Evolutionary conservation across 2,113 vertebrate species (phyloP).

Genomic region (Andinoacara biseriatus): DNA sequence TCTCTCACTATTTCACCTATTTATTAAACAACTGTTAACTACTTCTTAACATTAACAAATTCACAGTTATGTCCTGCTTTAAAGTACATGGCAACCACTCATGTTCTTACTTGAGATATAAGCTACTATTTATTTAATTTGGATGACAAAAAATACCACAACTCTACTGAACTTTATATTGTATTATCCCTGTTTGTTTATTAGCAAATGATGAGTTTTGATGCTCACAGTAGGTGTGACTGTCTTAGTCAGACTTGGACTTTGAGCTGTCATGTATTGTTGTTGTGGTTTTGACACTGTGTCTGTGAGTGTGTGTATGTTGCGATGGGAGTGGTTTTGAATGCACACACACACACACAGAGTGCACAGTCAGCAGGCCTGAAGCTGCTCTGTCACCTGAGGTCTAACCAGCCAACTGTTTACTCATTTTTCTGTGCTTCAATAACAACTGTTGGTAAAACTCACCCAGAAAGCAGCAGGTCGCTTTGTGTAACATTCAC

Average conservation of each 20-base stretch:
- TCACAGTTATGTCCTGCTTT: background rate
- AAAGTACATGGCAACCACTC: background rate
- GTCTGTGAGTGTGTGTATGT: conserved; percentile 13
- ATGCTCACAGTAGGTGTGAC: conserved; percentile 12
- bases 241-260: conserved; percentile 50
- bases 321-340: conserved; percentile 45
- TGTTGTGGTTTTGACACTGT: conserved; percentile 57
- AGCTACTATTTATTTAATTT: background rate
- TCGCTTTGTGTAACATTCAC: background rate
- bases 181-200: background rate
- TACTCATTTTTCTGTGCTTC: conserved; percentile 22
- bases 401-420: conserved; percentile 56
- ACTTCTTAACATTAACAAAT: background rate
- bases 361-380: conserved; percentile 67
- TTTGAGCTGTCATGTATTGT: conserved; percentile 62
- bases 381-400: conserved; percentile 69
- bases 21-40: background rate
- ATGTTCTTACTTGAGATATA: background rate
- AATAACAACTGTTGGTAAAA: conserved; percentile 42
- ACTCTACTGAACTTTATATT: background rate
- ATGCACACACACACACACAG: conserved; percentile 19
- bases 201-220: background rate
- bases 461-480: conserved; percentile 17
- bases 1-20: background rate
- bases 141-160: background rate